Conservation (phyloP, 2,113 vertebrate species). For the Sapayoa aenigma region DNA sequence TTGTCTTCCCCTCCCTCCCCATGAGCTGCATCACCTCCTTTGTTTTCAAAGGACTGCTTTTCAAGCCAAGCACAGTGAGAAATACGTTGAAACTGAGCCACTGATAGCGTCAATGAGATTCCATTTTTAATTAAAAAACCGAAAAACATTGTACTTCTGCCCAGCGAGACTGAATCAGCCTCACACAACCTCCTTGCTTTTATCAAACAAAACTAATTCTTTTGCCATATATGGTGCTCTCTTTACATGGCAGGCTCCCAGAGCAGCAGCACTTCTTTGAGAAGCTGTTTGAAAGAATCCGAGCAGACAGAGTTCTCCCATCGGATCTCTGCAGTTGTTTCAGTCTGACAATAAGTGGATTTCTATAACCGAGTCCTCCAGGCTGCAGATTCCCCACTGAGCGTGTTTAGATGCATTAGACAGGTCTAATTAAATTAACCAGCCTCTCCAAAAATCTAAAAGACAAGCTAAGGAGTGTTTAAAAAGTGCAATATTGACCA, state of each 20-base stretch:
- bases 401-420: not conserved
- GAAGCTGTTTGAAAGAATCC: not conserved
- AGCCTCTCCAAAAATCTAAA: not conserved
- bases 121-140: not conserved
- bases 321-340: not conserved
- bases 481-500: not conserved
- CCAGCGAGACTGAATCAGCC: not conserved
- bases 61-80: not conserved
- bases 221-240: not conserved
- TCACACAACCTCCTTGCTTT: not conserved
- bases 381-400: not conserved
- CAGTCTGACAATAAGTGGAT: not conserved
- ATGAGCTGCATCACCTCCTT: not conserved
- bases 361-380: not conserved
- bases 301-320: not conserved
- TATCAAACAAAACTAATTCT: constrained; percentile 4
- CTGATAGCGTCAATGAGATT: not conserved
- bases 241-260: not conserved
- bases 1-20: not conserved
- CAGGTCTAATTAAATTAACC: constrained; percentile 32
- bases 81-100: not conserved
- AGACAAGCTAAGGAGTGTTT: not conserved
- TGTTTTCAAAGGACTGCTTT: constrained; percentile 11
- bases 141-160: not conserved
- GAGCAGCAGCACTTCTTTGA: constrained; percentile 13